Conservation (phyloP, 2,113 vertebrate genomes). For the Tetrao urogallus region DNA sequence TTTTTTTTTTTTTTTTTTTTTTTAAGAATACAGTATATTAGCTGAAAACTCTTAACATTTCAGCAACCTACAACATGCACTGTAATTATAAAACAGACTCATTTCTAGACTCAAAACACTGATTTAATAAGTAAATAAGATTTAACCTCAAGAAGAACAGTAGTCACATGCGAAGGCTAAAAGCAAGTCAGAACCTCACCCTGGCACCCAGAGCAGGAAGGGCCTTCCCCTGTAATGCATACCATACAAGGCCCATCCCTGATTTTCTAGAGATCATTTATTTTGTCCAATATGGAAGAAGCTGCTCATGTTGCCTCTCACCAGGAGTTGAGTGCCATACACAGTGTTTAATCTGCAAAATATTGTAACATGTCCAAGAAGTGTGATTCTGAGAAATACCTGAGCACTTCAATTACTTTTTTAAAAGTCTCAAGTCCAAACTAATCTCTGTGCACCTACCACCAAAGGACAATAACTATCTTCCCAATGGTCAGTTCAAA, state of each 20-base stretch:
- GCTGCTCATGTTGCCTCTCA: neutral
- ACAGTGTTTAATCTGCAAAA: neutral
- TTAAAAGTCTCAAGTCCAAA: neutral
- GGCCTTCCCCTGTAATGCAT: neutral
- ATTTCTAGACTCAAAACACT: constrained; percentile 7
- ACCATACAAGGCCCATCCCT: neutral
- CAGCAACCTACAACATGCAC: neutral
- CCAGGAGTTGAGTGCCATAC: neutral
- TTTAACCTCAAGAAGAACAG: neutral
- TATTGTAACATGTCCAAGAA: neutral
- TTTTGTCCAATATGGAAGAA: neutral
- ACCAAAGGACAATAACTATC: neutral
- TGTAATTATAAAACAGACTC: constrained; percentile 20
- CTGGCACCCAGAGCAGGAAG: neutral
- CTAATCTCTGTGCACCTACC: neutral
- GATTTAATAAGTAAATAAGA: neutral
- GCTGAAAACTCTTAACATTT: neutral
- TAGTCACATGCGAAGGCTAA: neutral
- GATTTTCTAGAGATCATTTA: neutral
- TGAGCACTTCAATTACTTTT: neutral
- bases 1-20: neutral
- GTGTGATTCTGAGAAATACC: neutral
- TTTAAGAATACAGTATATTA: neutral
- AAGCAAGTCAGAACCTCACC: neutral
- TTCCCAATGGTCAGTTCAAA: neutral